These are phyloP conservation scores for Schizotus pectinicornis DNA, from an alignment of 2,888 invertebrate genomes.

Conservation along the genomic window DNA sequence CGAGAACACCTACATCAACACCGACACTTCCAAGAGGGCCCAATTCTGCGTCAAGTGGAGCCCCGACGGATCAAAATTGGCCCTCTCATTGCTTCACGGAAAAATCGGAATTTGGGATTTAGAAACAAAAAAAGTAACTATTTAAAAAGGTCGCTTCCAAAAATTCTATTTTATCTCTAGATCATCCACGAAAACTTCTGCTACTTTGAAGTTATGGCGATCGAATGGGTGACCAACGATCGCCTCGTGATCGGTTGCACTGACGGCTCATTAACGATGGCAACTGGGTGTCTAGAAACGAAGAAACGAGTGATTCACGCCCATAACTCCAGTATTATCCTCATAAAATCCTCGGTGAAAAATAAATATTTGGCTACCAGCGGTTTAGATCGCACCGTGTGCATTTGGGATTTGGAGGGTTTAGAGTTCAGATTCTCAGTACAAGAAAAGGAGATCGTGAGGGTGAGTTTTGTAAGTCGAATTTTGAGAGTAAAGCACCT, in stretches of 20 bases:
- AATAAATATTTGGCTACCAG: constrained; percentile 1
- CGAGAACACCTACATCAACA: not conserved
- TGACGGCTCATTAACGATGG: not conserved
- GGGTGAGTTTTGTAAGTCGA: not conserved
- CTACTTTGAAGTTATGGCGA: not conserved
- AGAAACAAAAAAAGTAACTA: constrained; percentile 1
- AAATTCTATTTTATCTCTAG: not conserved
- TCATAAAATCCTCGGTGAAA: constrained; percentile 3
- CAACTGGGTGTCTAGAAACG: not conserved
- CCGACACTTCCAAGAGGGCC: not conserved
- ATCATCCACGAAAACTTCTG: not conserved
- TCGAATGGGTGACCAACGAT: constrained; percentile 1
- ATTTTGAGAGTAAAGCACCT: too few relatives aligned
- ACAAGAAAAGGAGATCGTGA: not conserved
- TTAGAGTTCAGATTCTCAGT: not conserved
- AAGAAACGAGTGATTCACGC: not conserved
- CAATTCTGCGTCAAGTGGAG: constrained; percentile 16
- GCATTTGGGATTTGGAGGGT: not conserved
- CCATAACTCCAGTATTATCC: constrained; percentile 1
- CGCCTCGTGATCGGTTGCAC: not conserved
- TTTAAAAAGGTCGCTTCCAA: not conserved
- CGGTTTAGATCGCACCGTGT: not conserved
- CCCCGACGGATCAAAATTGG: constrained; percentile 4
- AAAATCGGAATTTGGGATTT: constrained; percentile 16
- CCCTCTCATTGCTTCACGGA: not conserved